Conservation (phyloP, 2,888 invertebrate genomes). For the Apotomis turbidana region DNA sequence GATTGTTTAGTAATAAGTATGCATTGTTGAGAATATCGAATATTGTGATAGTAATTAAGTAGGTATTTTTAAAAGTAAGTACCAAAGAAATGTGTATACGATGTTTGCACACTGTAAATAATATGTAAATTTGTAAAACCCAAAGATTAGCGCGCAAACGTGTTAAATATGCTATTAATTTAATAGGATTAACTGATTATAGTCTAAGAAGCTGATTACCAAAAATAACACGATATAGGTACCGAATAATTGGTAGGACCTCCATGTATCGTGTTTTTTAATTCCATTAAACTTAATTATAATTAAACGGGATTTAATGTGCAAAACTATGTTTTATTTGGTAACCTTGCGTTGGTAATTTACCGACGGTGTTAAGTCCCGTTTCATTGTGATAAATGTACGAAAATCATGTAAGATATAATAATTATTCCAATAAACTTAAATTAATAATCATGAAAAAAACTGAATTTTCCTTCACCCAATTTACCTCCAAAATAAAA, state of each 20-base stretch:
- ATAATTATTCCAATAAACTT: constrained; percentile 32
- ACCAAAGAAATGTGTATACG: constrained; percentile 32
- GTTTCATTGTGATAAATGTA: no score
- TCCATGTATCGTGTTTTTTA: constrained; percentile 21
- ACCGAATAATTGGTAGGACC: constrained; percentile 12
- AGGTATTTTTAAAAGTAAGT: constrained; percentile 36
- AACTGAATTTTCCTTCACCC: not conserved
- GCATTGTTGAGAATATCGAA: constrained; percentile 19
- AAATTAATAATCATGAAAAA: constrained; percentile 1
- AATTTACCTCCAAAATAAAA: not conserved
- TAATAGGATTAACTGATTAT: constrained; percentile 21
- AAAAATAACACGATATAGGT: constrained; percentile 28
- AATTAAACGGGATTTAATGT: no score
- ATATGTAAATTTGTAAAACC: constrained; percentile 9
- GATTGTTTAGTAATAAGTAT: constrained; percentile 20
- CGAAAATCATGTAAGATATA: no score
- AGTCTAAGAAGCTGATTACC: constrained; percentile 22
- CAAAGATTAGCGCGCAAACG: constrained; percentile 23
- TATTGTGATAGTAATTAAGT: constrained; percentile 40
- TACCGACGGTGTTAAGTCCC: no score
- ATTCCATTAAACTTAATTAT: constrained; percentile 34
- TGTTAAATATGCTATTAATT: constrained; percentile 11
- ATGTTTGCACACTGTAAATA: constrained; percentile 32
- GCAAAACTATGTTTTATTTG: no score
- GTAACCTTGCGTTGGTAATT: no score